These are phyloP conservation scores for Drosophila sturtevanti DNA, from an alignment of 1,140 invertebrate species.

Conservation along the genomic window DNA sequence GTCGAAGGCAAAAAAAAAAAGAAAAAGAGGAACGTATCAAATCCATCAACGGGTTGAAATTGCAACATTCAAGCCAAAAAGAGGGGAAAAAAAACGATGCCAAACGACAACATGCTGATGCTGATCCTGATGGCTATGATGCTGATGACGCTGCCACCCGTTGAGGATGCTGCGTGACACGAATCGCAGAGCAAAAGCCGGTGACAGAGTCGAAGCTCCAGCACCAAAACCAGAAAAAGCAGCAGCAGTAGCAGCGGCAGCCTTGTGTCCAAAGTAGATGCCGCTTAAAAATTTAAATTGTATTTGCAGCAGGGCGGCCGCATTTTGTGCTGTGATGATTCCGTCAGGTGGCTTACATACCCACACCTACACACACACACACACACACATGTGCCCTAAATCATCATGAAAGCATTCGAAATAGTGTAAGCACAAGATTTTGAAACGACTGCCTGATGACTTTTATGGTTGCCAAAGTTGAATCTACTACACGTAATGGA, in stretches of 20 bases:
- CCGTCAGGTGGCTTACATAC: conserved; percentile 59
- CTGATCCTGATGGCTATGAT: conserved; percentile 47
- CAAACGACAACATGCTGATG: conserved; percentile 68
- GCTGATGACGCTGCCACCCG: conserved; percentile 68
- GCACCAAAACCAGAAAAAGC: neutral
- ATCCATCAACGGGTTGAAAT: conserved; percentile 80
- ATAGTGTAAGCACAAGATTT: conserved; percentile 1
- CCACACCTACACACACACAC: neutral
- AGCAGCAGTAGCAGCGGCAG: neutral
- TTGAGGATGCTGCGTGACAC: conserved; percentile 69
- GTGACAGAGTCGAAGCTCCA: neutral
- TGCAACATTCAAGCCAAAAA: conserved; percentile 68
- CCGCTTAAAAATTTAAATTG: conserved; percentile 82
- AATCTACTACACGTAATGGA: neutral
- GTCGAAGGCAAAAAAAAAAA: conserved; percentile 30
- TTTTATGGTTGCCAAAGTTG: neutral
- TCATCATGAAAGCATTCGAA: neutral
- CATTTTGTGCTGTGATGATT: conserved; percentile 10
- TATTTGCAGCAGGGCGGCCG: conserved; percentile 63
- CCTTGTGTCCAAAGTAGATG: conserved; percentile 63
- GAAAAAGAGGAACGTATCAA: conserved; percentile 57
- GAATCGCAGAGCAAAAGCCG: conserved; percentile 43
- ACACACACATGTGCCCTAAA: neutral
- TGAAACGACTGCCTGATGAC: conserved; percentile 1
- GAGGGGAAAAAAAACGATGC: conserved; percentile 32